These are phyloP conservation scores for Anthopleura xanthogrammica DNA, from an alignment of 92 coral and sea anemone species.

Conservation along the genomic window DNA sequence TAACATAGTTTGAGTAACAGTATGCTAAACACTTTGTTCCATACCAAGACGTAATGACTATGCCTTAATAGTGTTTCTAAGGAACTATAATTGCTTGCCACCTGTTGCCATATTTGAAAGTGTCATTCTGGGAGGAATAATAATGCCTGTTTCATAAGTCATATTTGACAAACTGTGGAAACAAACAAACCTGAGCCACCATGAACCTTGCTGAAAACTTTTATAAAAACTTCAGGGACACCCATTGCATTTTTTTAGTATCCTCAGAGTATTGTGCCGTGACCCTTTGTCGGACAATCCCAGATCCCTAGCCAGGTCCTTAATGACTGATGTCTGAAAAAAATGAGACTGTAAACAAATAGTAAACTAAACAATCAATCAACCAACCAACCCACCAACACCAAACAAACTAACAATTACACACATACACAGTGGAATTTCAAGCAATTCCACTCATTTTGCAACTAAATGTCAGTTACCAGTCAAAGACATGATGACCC, in stretches of 20 bases:
- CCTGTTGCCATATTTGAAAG: not conserved
- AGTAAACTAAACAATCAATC: not conserved
- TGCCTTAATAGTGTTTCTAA: not conserved
- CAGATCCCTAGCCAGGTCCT: constrained; percentile 6
- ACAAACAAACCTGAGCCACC: constrained; percentile 1
- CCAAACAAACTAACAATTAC: not conserved
- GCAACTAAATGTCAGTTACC: not conserved
- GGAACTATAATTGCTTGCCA: not conserved
- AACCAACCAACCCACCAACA: not conserved
- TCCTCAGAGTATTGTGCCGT: not conserved
- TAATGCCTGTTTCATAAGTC: not conserved
- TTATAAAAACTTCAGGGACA: not conserved
- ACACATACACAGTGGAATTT: not conserved
- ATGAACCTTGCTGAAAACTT: constrained; percentile 5
- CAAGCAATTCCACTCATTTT: too few species aligned
- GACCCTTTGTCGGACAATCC: constrained; percentile 11
- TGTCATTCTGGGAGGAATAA: not conserved
- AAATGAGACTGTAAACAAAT: not conserved
- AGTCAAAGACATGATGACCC: not conserved
- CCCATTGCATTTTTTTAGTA: constrained; percentile 3
- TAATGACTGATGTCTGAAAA: not conserved
- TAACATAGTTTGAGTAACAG: too few species aligned
- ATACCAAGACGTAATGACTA: not conserved
- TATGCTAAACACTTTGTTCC: not conserved
- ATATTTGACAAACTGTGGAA: not conserved